Evolutionary conservation across 2,797 vertebrate genomes (phyloP), one percentile per base, ranked within the genome.

Genomic region (Myotis pilosus): DNA sequence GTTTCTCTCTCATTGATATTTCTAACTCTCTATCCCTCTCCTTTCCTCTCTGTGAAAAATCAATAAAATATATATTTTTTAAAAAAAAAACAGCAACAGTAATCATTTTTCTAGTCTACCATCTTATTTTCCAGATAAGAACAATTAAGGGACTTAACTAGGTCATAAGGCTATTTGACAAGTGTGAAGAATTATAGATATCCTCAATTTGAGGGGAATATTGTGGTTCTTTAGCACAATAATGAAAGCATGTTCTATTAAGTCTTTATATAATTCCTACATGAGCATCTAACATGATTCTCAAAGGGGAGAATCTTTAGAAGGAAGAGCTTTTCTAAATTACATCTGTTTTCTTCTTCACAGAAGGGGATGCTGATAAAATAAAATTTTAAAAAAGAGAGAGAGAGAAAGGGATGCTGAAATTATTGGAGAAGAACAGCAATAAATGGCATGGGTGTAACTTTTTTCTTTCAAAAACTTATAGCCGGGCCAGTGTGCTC

Each of bases 71-170:
- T 36, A 36, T 36, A 36, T 36, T 36, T 36, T 36, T 36, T 36
- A 36, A 36, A 17, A 92, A 36, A 36, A 17, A 92, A 60, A 69
- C 71, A 69, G 49, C 15, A 74, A 8, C 68, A 72, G 41, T 72
- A 68, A 57, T 89, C 12, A 36, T 87, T 94, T 94, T 96, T 89
- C n/a, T 87, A 93, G 36, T 86, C 28, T 93, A 16, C 36, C 12
- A 49, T 89, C 9, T 83, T 86, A 51, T 92, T 92, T 95, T 87
- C 75, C 38, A 82, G 13, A 44, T 92, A 93, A 95, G n/a, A 60
- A 53, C 74, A 82, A 68, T 83, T 87, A 93, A 80, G 30, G 11
- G 47, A 62, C 11, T 91, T 87, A 96, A 76, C 10, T 20, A 82
- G 57, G 44, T 87, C 72, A 87, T 20, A 86, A 55, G 19, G 17